Conservation (phyloP, 2,113 vertebrate genomes). For the Daubentonia madagascariensis region DNA sequence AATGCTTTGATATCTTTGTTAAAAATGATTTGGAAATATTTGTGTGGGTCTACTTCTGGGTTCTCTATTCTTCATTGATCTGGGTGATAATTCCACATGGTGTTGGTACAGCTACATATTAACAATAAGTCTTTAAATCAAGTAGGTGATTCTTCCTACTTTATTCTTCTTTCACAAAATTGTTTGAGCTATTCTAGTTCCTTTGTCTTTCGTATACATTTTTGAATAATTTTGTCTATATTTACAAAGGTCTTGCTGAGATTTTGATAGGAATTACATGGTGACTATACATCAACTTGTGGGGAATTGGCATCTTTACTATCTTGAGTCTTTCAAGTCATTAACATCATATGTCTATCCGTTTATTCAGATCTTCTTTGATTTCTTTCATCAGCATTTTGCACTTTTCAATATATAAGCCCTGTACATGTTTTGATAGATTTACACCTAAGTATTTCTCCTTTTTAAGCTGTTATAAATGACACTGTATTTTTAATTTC, state of each 20-base stretch:
- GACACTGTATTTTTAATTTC: not conserved
- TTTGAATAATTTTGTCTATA: not conserved
- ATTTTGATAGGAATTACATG: not conserved
- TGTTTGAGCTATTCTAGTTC: not conserved
- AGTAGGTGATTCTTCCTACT: not conserved
- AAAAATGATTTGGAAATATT: constrained; percentile 52
- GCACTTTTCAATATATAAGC: not conserved
- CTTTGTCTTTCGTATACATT: constrained; percentile 19
- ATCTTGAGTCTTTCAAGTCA: not conserved
- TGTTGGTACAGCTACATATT: not conserved
- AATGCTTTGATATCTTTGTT: constrained; percentile 42
- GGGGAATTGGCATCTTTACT: not conserved
- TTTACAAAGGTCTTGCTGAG: not conserved
- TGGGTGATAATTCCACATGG: not conserved
- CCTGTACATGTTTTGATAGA: not conserved
- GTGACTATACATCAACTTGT: not conserved
- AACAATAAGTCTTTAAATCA: not conserved
- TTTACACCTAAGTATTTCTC: not conserved
- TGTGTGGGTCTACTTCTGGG: constrained; percentile 2
- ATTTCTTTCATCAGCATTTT: constrained; percentile 25
- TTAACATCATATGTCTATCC: not conserved
- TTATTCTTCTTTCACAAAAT: constrained; percentile 1
- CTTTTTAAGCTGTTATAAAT: not conserved
- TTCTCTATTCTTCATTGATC: constrained; percentile 33
- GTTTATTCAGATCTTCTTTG: not conserved